Evolutionary conservation across 2,113 vertebrate species (phyloP).

Genomic region (Terrapene triunguis): DNA sequence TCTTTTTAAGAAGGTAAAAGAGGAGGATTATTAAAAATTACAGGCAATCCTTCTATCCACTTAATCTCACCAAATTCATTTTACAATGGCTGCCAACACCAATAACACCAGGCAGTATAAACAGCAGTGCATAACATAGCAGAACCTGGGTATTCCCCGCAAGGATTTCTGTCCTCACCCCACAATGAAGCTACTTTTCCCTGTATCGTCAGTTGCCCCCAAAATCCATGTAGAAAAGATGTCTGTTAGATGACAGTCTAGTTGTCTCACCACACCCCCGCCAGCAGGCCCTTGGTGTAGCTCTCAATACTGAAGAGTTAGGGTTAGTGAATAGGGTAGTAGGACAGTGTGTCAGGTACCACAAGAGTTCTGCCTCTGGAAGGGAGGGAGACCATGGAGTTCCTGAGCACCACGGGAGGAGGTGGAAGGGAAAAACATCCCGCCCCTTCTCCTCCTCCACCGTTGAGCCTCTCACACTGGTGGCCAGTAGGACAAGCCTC

Average conservation of each 20-base stretch:
- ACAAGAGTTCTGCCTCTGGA: background rate
- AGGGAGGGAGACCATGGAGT: background rate
- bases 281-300: background rate
- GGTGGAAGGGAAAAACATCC: background rate
- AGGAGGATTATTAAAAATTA: constrained; percentile 64
- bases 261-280: background rate
- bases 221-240: background rate
- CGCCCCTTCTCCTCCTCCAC: background rate
- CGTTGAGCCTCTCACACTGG: background rate
- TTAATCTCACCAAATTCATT: constrained; percentile 67
- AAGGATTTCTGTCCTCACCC: background rate
- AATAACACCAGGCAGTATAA: constrained; percentile 47
- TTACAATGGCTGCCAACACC: constrained; percentile 56
- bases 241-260: background rate
- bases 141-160: background rate
- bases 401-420: background rate
- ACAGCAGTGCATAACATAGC: constrained; percentile 47
- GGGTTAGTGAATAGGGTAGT: background rate
- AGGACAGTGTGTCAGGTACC: background rate
- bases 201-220: background rate
- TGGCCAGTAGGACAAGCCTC: background rate
- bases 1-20: constrained; percentile 24
- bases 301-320: background rate
- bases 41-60: constrained; percentile 20
- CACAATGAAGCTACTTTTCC: background rate